Evolutionary conservation across 2,113 vertebrate species (phyloP).

Genomic region (Otus sunia): DNA sequence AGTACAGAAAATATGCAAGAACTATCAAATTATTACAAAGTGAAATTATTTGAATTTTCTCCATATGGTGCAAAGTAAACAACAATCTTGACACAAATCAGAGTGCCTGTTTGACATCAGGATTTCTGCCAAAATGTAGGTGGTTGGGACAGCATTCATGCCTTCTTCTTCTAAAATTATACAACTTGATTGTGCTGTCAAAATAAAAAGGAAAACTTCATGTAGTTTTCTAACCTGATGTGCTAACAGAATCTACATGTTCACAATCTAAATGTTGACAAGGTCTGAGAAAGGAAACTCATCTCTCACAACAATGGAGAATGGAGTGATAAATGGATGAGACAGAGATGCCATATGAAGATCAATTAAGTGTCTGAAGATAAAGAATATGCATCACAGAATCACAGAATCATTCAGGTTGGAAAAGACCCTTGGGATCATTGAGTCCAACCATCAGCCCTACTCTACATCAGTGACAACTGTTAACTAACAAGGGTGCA

Average conservation of each 20-base stretch:
- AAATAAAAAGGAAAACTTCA: slow-evolving; percentile 23
- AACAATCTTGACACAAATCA: slow-evolving; percentile 17
- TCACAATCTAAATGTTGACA: background rate
- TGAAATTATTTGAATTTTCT: slow-evolving; percentile 14
- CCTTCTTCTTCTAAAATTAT: slow-evolving; percentile 18
- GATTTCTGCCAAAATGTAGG: slow-evolving; percentile 16
- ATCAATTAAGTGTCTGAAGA: background rate
- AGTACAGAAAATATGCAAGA: background rate
- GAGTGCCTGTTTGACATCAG: slow-evolving; percentile 1
- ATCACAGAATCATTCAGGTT: too few relatives aligned
- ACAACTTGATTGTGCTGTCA: background rate
- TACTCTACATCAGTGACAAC: background rate
- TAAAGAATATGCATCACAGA: background rate
- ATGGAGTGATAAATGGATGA: background rate
- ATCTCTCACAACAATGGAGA: background rate
- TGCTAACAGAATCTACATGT: background rate
- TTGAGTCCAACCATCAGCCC: too few relatives aligned
- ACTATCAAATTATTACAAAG: background rate
- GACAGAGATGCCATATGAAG: background rate
- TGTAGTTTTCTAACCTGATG: slow-evolving; percentile 14
- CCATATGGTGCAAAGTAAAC: slow-evolving; percentile 15
- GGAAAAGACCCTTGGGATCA: too few relatives aligned
- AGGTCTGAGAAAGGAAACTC: background rate
- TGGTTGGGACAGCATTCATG: background rate
- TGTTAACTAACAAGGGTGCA: background rate